Percentiles rank a stretch among this genome's conserved stretches.
phyloP scores from a whole-genome alignment of 2,888 invertebrate genomes.

The Allophyes oxyacanthae region DNA sequence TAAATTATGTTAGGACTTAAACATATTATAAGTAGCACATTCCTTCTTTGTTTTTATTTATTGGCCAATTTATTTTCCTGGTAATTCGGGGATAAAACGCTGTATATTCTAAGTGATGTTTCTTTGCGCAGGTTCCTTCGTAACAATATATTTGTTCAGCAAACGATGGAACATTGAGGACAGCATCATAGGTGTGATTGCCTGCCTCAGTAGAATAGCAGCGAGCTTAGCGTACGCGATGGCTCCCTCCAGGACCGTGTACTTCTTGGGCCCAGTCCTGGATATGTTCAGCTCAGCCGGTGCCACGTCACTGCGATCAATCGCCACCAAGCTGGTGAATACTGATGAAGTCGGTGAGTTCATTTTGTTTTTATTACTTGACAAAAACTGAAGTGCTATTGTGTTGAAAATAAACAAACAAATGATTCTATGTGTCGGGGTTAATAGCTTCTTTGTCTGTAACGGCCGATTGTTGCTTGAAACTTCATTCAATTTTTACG shows the following conservation, averaged over 20 bases:
- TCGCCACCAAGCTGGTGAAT: slow-evolving; percentile 88
- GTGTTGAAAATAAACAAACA: background rate
- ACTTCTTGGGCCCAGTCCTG: slow-evolving; percentile 87
- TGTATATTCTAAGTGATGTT: slow-evolving; percentile 30
- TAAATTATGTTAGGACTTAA: too few species aligned
- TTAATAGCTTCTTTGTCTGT: too few species aligned
- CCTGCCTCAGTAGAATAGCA: slow-evolving; percentile 86
- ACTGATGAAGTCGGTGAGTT: slow-evolving; percentile 88
- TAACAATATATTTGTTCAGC: slow-evolving; percentile 87
- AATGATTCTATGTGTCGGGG: too few species aligned
- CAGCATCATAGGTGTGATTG: slow-evolving; percentile 84
- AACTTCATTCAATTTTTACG: too few species aligned
- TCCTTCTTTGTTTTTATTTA: too few species aligned
- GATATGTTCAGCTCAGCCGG: slow-evolving; percentile 89
- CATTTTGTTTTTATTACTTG: background rate
- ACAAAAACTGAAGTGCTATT: too few species aligned
- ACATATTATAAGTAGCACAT: too few species aligned
- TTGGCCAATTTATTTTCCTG: too few species aligned
- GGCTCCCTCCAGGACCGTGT: slow-evolving; percentile 80
- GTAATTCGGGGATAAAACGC: too few species aligned
- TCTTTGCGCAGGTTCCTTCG: slow-evolving; percentile 81
- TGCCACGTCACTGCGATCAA: slow-evolving; percentile 88
- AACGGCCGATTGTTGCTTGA: too few species aligned
- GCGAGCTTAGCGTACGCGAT: slow-evolving; percentile 86
- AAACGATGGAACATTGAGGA: slow-evolving; percentile 86